These are phyloP conservation scores for Phrynocephalus versicolor DNA, from an alignment of 2,113 vertebrate genomes.

Conservation along the genomic window DNA sequence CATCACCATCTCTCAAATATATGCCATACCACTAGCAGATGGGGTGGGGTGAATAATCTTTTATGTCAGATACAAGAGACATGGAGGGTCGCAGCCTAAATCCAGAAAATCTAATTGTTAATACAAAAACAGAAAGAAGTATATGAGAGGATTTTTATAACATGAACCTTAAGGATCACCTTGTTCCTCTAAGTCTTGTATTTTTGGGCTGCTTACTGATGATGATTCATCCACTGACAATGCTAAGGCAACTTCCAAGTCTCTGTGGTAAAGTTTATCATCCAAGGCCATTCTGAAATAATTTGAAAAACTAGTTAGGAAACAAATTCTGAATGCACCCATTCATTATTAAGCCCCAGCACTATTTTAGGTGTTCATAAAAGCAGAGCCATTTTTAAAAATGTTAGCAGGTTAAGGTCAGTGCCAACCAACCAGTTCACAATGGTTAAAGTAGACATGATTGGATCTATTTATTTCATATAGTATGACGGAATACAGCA, in stretches of 20 bases:
- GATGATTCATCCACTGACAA: conserved; percentile 76
- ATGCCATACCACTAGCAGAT: neutral
- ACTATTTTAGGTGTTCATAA: no score
- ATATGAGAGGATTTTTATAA: neutral
- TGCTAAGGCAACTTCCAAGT: conserved; percentile 87
- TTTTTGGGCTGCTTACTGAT: conserved; percentile 33
- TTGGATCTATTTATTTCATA: no score
- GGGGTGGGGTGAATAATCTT: neutral
- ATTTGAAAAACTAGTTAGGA: neutral
- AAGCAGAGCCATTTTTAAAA: no score
- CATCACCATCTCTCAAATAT: neutral
- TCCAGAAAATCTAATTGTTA: neutral
- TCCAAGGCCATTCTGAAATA: conserved; percentile 80
- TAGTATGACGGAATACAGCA: no score
- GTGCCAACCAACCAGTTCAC: no score
- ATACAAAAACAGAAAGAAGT: neutral
- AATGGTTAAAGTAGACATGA: no score
- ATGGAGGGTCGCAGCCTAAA: neutral
- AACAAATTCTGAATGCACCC: neutral
- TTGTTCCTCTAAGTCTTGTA: conserved; percentile 59
- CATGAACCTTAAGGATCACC: conserved; percentile 53
- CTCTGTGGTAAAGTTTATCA: conserved; percentile 82
- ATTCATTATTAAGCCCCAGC: no score
- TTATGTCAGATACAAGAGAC: neutral
- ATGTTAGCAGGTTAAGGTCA: no score